Percentiles rank a stretch among this genome's conserved stretches.
phyloP scores from a whole-genome alignment of 2,888 invertebrate species.

The Theodoxus fluviatilis region DNA sequence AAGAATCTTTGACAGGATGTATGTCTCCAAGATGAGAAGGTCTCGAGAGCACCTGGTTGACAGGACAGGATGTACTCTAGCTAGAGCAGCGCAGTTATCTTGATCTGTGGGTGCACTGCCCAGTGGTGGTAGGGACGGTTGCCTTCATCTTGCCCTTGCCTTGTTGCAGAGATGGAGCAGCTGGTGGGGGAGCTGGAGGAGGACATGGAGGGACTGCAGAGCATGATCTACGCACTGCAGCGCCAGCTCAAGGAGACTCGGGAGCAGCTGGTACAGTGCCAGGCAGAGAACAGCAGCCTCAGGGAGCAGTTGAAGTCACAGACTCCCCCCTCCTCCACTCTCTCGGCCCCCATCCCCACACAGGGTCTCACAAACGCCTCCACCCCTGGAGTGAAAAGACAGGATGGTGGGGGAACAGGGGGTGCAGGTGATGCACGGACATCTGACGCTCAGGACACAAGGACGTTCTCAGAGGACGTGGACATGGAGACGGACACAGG shows the following conservation, averaged over 20 bases:
- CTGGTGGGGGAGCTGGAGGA: constrained; percentile 95
- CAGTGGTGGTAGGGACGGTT: too few relatives aligned
- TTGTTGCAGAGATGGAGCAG: constrained; percentile 84
- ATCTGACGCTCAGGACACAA: constrained; percentile 18
- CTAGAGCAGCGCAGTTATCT: too few relatives aligned
- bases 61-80: too few relatives aligned
- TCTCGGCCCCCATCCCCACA: too few relatives aligned
- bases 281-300: constrained; percentile 68
- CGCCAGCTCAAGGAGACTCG: constrained; percentile 87
- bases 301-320: constrained; percentile 27
- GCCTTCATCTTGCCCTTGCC: too few relatives aligned
- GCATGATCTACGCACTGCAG: constrained; percentile 91
- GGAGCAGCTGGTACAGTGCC: constrained; percentile 73
- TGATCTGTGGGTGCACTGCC: too few relatives aligned
- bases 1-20: too few relatives aligned
- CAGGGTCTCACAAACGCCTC: too few relatives aligned
- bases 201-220: constrained; percentile 98
- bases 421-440: constrained; percentile 17
- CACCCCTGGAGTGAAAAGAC: constrained; percentile 7
- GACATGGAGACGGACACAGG: neutral
- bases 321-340: too few relatives aligned
- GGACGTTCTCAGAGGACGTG: constrained; percentile 15
- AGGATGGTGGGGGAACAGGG: constrained; percentile 24
- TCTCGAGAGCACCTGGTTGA: too few relatives aligned
- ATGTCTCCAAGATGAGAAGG: too few relatives aligned